A percentile compares a stretch with the other conserved stretches of the same genome.
These are phyloP conservation scores for Thyatira batis DNA, from an alignment of 2,888 invertebrate genomes.

Conservation along the genomic window DNA sequence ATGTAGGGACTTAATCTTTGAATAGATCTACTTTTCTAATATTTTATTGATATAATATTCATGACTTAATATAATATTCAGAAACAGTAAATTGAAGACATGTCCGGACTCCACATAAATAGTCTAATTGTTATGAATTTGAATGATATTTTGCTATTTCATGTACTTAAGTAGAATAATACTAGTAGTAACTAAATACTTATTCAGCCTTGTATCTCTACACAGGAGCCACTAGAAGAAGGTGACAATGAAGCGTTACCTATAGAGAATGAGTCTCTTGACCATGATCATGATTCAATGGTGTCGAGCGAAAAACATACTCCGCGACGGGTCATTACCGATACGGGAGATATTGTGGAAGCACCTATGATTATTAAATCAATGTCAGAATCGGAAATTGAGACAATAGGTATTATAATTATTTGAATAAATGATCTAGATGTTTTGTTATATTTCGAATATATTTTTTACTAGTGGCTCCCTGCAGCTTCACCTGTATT, in stretches of 20 bases:
- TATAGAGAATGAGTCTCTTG: constrained; percentile 18
- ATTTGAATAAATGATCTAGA: constrained; percentile 4
- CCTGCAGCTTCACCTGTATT: too few relatives aligned
- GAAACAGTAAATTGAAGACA: too few relatives aligned
- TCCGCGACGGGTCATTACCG: constrained; percentile 64
- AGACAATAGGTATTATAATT: constrained; percentile 7
- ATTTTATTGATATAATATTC: too few relatives aligned
- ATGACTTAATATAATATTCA: too few relatives aligned
- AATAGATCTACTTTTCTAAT: too few relatives aligned
- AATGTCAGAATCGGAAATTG: constrained; percentile 4
- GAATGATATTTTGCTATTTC: too few relatives aligned
- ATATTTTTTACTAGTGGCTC: too few relatives aligned
- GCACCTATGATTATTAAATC: constrained; percentile 32
- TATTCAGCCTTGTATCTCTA: not conserved
- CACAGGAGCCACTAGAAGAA: constrained; percentile 51
- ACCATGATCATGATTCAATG: constrained; percentile 10
- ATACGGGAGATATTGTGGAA: constrained; percentile 68
- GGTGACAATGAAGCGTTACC: constrained; percentile 18
- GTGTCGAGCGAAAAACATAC: constrained; percentile 37
- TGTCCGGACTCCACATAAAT: too few relatives aligned
- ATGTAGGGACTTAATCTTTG: too few relatives aligned
- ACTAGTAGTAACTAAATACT: not conserved
- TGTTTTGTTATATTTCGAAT: too few relatives aligned
- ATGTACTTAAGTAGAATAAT: too few relatives aligned
- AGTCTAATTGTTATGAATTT: too few relatives aligned